A percentile compares a stretch with the other conserved stretches of the same genome.
Conservation (phyloP, 2,797 vertebrate species). For the Acipenser ruthenus region DNA sequence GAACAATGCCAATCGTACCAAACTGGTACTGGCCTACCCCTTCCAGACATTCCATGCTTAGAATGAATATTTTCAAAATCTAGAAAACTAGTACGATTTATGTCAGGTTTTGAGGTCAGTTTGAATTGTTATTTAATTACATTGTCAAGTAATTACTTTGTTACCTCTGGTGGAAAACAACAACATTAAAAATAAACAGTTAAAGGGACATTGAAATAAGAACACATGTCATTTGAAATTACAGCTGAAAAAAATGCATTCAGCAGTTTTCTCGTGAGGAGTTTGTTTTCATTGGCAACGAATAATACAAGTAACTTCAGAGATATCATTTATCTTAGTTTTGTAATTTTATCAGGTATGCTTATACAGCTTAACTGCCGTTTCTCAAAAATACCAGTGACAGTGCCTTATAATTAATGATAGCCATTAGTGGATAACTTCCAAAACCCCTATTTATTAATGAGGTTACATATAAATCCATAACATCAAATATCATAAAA, state of each 20-base stretch:
- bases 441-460: slow-evolving; percentile 3
- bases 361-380: not conserved
- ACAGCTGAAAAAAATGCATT: no score
- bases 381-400: not conserved
- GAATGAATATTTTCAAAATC: no score
- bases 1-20: no score
- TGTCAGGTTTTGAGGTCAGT: no score
- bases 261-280: not conserved
- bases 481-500: not conserved
- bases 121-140: no score
- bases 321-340: not conserved
- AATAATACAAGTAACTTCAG: not conserved
- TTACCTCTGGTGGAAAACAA: no score
- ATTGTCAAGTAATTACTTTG: no score
- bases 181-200: no score
- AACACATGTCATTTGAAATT: no score
- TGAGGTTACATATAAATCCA: not conserved
- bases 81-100: no score
- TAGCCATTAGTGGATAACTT: slow-evolving; percentile 12
- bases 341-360: not conserved
- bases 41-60: no score
- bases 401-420: slow-evolving; percentile 1
- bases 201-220: not conserved
- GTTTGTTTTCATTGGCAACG: not conserved
- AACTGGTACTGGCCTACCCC: no score